Base-by-base conservation (phyloP, 2,888 invertebrate species). In the Zelleria hepariella region DNA sequence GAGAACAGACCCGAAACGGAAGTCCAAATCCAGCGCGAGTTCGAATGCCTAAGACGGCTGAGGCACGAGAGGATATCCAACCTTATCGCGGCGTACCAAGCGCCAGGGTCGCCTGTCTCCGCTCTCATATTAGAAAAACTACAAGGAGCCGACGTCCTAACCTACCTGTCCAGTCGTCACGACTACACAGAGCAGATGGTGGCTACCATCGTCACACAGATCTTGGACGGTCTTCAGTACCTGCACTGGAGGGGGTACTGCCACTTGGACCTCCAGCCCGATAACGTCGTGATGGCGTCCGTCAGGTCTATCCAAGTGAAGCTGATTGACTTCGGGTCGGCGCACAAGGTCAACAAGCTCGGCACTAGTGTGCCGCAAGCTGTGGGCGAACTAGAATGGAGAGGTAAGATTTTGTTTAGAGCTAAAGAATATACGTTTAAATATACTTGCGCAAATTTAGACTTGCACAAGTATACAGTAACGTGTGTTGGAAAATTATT, bases 101-200 rank as follows among this genome's bases (percentile, higher is more conserved):
- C 92, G 0, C 90, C 92, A 3, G 93, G 93, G 8, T 88, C 92
- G 0, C 90, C 93, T 1, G 89, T 93, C 0, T 93, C 94, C 2
- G 92, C 94, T 0, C 90, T 96, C 15, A 90, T 96, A 15, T 80
- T 95, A 79, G 96, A 96, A 70, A 95, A 95, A 74, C 86, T 96
- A 0, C 96, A 97, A 75, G 98, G 98, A 1, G 95, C 98, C 20
- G 96, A 98, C 71, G 92, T 99, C 48, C 87, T 98, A 4, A 95
- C 96, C 0, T 98, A 96, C 77, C 90, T 98, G 60, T 94, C 96
- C 0, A 95, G 94, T 67, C 92, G 94, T 58, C 96, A 97, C 77
- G 95, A 96, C 69, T 99, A 98, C 81, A 93, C 94, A 0, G 99
- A 99, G 80, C 96, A 98, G 80, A 94, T 94, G 80, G 96, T 98